Base-by-base conservation (phyloP, 2,113 vertebrate genomes). In the Hypocryptadius cinnamomeus region DNA sequence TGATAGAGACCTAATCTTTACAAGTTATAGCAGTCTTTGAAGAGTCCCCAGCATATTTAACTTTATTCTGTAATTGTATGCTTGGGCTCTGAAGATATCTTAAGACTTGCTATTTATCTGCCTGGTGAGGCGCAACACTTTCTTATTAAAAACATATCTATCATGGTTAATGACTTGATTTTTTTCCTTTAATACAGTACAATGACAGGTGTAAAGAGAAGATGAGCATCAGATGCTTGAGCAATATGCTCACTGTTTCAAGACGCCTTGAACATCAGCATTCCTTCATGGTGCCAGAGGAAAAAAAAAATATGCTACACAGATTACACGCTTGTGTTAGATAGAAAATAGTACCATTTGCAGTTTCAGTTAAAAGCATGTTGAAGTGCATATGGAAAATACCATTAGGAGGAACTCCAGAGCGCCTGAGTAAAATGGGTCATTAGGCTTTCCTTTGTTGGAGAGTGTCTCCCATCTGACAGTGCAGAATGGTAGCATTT, bases 401-500 rank as follows among this genome's bases (percentile, higher is more conserved):
- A 98, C 98, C 98, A 99, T 99, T 99, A 98, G 98, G 97, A 98
- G 96, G 97, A 98, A 97, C 98, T 98, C 98, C 97, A 96, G 98
- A 98, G 98, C 91, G 98, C 98, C 98, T 96, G 98, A 98, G 98
- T 99, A 98, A 98, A 99, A 99, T 97, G 98, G 98, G 98, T 99
- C 99, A 99, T 99, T 99, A 99, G 98, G 98, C 98, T 99, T 98
- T 98, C 98, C 98, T 99, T 98, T 99, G 98, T 98, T 98, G 98
- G 98, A 98, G 98, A 98, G 98, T 97, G 97, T 98, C 98, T 98
- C 98, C 99, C 99, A 99, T 99, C 98, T 99, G 99, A 99, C 98
- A 97, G 97, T 97, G 96, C 98, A 98, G 98, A 98, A 98, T 98
- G 98, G 97, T 97, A 93, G 97, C 97, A 97, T 97, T 98, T 97